Evolutionary conservation across 2,888 invertebrate species (phyloP).

Genomic region (Pristionchus japonicus): DNA sequence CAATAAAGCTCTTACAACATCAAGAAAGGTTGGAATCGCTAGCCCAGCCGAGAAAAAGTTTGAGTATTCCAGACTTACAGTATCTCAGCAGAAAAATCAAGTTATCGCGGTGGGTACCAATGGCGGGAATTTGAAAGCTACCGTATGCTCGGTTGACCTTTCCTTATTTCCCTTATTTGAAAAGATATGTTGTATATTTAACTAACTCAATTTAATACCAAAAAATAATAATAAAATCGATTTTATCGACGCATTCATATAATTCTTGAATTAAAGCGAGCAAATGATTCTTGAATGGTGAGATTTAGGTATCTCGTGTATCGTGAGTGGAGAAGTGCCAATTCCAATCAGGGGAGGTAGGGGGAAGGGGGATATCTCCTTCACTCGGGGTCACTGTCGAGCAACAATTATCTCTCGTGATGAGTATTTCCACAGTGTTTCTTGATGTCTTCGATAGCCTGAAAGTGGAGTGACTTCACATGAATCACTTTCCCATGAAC

Average conservation of each 20-base stretch:
- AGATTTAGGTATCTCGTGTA: conserved; percentile 3
- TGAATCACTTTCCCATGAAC: conserved; percentile 58
- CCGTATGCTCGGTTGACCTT: not conserved
- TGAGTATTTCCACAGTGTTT: conserved; percentile 57
- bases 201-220: not conserved
- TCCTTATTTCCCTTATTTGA: not conserved
- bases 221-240: not conserved
- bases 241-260: not conserved
- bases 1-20: not conserved
- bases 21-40: not conserved
- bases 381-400: conserved; percentile 1
- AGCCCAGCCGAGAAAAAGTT: not conserved
- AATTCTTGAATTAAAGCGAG: not conserved
- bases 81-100: not conserved
- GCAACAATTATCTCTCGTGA: conserved; percentile 57
- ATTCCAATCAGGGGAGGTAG: not conserved
- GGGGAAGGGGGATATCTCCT: not conserved
- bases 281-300: not conserved
- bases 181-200: not conserved
- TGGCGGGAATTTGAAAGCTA: not conserved
- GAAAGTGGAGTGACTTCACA: conserved; percentile 47
- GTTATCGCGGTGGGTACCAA: not conserved
- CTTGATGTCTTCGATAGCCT: conserved; percentile 54
- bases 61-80: not conserved
- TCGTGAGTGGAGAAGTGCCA: not conserved